phyloP scores from a whole-genome alignment of 2,888 invertebrate genomes.

The Saturnia japonica region DNA sequence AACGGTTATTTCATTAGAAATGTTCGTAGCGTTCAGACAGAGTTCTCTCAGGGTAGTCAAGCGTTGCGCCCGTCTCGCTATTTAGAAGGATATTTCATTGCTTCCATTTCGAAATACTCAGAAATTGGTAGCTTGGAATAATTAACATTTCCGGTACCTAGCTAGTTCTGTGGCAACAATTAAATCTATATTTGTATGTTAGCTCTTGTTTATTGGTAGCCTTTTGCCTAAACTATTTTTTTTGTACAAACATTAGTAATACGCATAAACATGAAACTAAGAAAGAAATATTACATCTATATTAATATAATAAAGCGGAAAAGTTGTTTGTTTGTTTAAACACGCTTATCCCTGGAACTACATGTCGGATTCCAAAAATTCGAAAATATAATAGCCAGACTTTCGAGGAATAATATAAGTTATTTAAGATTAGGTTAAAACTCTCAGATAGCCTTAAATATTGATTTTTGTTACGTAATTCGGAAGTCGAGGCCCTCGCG shows the following conservation, averaged over 20 bases:
- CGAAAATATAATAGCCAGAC: no score
- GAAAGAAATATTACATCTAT: no score
- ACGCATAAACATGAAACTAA: no score
- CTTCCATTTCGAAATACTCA: constrained; percentile 31
- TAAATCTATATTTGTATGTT: neutral
- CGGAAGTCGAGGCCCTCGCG: no score
- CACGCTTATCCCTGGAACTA: no score
- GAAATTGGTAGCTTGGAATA: constrained; percentile 22
- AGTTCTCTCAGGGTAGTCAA: constrained; percentile 32
- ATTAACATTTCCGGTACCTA: constrained; percentile 21
- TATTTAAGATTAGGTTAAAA: no score
- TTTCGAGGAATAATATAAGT: no score
- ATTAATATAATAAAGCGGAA: no score
- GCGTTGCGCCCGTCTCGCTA: constrained; percentile 22
- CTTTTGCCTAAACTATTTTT: neutral
- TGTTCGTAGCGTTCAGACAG: constrained; percentile 41
- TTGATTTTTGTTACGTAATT: no score
- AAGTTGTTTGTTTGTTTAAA: no score
- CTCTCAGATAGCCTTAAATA: no score
- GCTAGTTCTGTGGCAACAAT: neutral
- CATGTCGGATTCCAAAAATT: no score
- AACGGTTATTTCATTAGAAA: constrained; percentile 44
- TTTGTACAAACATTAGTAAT: neutral
- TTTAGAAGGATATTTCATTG: constrained; percentile 33
- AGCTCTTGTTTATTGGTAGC: neutral